Conservation (phyloP, 2,797 vertebrate genomes). For the Pseudopleuronectes americanus region DNA sequence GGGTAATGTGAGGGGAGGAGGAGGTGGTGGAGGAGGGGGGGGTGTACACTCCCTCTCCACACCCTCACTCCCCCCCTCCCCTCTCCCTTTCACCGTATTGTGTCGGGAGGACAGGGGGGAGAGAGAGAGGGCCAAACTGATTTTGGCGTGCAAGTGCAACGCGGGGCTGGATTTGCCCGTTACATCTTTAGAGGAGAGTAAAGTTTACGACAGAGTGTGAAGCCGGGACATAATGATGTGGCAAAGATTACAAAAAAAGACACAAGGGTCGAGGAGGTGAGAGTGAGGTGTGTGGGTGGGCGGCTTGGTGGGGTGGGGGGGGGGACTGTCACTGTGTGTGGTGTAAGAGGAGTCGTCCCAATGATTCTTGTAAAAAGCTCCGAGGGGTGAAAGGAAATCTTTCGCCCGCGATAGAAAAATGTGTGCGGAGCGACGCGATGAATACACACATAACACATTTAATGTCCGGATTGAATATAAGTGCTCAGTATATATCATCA, state of each 20-base stretch:
- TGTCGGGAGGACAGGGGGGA: slow-evolving; percentile 59
- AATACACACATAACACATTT: slow-evolving; percentile 69
- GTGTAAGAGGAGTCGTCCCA: slow-evolving; percentile 52
- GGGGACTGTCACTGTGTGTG: slow-evolving; percentile 62
- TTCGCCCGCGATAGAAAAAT: slow-evolving; percentile 58
- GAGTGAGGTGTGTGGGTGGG: neutral
- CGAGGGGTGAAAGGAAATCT: slow-evolving; percentile 77
- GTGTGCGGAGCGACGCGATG: slow-evolving; percentile 38
- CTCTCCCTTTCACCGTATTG: slow-evolving; percentile 48
- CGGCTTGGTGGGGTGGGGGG: neutral
- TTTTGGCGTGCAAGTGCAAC: slow-evolving; percentile 65
- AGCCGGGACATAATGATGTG: slow-evolving; percentile 55
- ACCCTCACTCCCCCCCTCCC: slow-evolving; percentile 14
- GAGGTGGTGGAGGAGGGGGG: too few relatives aligned
- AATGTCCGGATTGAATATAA: slow-evolving; percentile 75
- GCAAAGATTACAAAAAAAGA: slow-evolving; percentile 61
- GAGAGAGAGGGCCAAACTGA: slow-evolving; percentile 59
- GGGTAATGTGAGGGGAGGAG: slow-evolving; percentile 22
- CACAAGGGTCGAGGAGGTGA: slow-evolving; percentile 38
- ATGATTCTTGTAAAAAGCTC: slow-evolving; percentile 73
- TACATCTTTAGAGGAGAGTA: slow-evolving; percentile 51
- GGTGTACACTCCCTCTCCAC: slow-evolving; percentile 37
- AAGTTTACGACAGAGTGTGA: slow-evolving; percentile 68
- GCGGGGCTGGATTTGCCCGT: slow-evolving; percentile 35
- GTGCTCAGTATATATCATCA: slow-evolving; percentile 83